Evolutionary conservation across 37 sponge, comb jelly and placozoan species (phyloP), one percentile per base, ranked within the genome.

Genomic region (Theonella swinhoei): DNA sequence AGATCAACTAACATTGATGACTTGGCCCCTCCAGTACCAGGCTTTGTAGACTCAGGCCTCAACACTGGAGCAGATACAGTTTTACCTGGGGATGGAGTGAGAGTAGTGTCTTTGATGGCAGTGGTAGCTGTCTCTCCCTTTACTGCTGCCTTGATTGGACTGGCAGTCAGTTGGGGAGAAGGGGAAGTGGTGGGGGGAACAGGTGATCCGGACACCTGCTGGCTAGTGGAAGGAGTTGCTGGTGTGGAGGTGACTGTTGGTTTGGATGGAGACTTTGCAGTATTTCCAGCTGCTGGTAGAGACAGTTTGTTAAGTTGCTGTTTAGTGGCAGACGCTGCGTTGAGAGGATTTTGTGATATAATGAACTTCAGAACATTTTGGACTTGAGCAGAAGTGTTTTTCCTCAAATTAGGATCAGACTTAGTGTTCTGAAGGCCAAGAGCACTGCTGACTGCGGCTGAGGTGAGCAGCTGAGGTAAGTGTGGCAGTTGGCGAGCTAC

Each of bases 361-460:
- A 85, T 62, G 65, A 60, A 25, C 47, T 59, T 78, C 0, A 85
- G 86, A 26, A 70, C 86, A 71, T 78, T 85, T 61, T 85, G 86
- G 29, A 85, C 64, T 34, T 36, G 78, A 24, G 41, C 30, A 35
- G 85, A 64, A 9, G 86, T 30, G 59, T 29, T 31, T 40, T 74
- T 81, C 29, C 64, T 70, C 30, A 42, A 22, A 5, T 75, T 54
- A n/a, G 30, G 66, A 23, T 65, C 66, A 7, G 25, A 4, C 19
- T 20, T 8, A 4, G 5, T n/a, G 29, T 5, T 39, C 61, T 35
- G 26, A 1, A 31, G 26, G 25, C 70, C 58, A 32, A 40, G 65
- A n/a, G 84, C 64, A 34, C 42, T 35, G 8, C 64, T 72, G 25
- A 60, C 41, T 5, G 83, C 43, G 14, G 80, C 59, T 28, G 70